Conservation (phyloP, 2,888 invertebrate species). For the Barypeithes pellucidus region DNA sequence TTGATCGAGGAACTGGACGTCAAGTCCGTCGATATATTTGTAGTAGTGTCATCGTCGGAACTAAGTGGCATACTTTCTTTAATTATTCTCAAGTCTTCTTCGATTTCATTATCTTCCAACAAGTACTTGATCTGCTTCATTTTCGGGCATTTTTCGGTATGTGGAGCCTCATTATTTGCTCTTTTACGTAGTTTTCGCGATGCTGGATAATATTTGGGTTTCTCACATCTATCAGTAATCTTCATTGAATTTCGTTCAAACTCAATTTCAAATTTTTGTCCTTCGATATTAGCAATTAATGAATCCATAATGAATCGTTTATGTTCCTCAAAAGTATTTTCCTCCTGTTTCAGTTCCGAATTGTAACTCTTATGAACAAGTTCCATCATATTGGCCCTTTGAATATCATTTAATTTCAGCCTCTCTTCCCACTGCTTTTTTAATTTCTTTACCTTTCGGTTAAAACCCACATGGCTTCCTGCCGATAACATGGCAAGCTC, state of each 20-base stretch:
- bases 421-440: conserved; percentile 1
- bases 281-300: not conserved
- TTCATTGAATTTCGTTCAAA: not conserved
- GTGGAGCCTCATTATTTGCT: not conserved
- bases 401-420: conserved; percentile 9
- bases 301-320: not conserved
- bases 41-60: not conserved
- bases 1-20: not conserved
- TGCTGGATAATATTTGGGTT: not conserved
- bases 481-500: not conserved
- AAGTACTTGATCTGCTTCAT: not conserved
- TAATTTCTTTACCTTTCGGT: not conserved
- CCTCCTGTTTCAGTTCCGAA: not conserved
- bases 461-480: not conserved
- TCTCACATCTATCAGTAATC: not conserved
- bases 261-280: not conserved
- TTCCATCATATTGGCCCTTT: not conserved
- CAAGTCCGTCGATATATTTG: not conserved
- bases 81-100: conserved; percentile 3
- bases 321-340: not conserved
- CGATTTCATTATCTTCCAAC: not conserved
- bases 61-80: not conserved
- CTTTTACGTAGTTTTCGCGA: not conserved
- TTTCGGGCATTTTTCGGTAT: not conserved
- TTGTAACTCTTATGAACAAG: conserved; percentile 1